Conservation (phyloP, 1,140 invertebrate genomes). For the Drosophila ananassae region DNA sequence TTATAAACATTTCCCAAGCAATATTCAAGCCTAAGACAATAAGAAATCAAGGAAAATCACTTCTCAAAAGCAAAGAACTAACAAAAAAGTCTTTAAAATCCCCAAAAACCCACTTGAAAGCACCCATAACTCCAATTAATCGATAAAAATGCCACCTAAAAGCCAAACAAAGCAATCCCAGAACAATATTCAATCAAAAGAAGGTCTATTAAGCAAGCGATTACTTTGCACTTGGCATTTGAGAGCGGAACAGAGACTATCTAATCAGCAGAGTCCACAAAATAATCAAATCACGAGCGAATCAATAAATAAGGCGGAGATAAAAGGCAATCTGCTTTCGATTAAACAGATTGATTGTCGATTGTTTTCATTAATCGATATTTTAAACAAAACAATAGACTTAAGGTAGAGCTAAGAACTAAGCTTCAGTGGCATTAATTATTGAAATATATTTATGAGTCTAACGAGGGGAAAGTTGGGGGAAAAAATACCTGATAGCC, state of each 20-base stretch:
- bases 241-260: neutral
- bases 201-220: neutral
- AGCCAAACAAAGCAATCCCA: no score
- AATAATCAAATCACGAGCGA: neutral
- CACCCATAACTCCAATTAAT: no score
- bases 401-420: neutral
- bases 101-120: no score
- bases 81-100: no score
- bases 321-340: conserved; percentile 3
- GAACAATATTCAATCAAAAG: neutral
- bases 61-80: no score
- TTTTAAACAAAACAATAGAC: neutral
- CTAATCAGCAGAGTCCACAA: neutral
- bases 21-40: no score
- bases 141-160: no score
- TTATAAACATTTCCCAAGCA: no score
- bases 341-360: conserved; percentile 1
- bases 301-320: neutral
- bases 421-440: conserved; percentile 9
- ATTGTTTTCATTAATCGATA: conserved; percentile 13
- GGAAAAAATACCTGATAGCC: neutral
- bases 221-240: neutral
- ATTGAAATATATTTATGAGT: conserved; percentile 1
- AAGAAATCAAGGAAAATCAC: no score
- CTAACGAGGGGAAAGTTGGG: conserved; percentile 37